Conservation (phyloP, 2,797 vertebrate species). For the Darevskia nairensis region DNA sequence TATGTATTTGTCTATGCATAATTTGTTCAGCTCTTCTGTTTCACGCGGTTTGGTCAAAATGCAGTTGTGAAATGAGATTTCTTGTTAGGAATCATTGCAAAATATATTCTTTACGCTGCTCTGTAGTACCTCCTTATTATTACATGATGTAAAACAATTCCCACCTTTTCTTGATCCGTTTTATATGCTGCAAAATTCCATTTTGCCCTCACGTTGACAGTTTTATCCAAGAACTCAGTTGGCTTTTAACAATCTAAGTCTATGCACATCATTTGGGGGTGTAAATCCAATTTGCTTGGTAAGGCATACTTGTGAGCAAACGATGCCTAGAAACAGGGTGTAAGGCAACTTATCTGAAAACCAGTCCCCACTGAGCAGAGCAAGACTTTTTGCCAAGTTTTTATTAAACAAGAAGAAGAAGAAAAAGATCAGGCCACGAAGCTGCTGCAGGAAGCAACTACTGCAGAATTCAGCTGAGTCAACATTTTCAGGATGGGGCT, state of each 20-base stretch:
- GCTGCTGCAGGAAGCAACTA: neutral
- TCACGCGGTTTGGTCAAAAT: neutral
- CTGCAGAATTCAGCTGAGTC: neutral
- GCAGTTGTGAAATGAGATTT: constrained; percentile 8
- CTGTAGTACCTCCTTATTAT: constrained; percentile 8
- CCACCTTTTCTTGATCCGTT: neutral
- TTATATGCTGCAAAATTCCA: neutral
- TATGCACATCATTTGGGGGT: neutral
- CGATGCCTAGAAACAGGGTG: neutral
- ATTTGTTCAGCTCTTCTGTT: constrained; percentile 22
- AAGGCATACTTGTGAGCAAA: neutral
- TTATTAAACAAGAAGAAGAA: neutral
- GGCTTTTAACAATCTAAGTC: neutral
- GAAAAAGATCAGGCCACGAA: too few relatives aligned
- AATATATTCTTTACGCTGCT: neutral
- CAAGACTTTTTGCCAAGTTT: too few relatives aligned
- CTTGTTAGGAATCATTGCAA: constrained; percentile 6
- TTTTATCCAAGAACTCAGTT: neutral
- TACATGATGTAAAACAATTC: neutral
- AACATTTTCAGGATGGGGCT: neutral
- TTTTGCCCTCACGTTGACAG: neutral
- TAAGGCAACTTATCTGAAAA: neutral
- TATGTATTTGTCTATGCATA: neutral
- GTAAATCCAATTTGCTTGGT: neutral
- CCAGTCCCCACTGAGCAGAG: neutral